phyloP scores from a whole-genome alignment of 2,797 vertebrate genomes.

The Moxostoma hubbsi region DNA sequence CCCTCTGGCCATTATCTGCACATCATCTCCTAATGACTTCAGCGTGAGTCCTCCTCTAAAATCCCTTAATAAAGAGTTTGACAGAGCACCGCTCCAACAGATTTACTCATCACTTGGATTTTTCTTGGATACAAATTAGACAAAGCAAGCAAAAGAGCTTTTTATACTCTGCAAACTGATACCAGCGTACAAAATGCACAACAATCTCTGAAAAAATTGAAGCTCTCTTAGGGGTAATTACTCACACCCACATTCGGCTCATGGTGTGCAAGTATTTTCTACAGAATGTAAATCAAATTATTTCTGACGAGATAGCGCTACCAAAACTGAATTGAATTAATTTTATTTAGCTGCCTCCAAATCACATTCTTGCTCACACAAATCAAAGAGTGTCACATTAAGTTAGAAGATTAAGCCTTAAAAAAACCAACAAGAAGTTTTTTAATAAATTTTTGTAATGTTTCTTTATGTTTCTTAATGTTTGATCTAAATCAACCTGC shows the following conservation, averaged over 20 bases:
- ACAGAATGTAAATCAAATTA: constrained; percentile 6
- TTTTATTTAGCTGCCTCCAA: background rate
- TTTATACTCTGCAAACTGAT: constrained; percentile 1
- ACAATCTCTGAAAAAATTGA: constrained; percentile 1
- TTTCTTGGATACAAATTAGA: constrained; percentile 20
- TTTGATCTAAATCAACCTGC: too few species aligned
- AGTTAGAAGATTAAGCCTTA: background rate
- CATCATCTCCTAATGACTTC: constrained; percentile 4
- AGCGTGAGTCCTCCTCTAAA: background rate
- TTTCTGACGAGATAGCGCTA: background rate
- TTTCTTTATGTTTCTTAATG: too few species aligned
- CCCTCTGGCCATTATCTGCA: constrained; percentile 3
- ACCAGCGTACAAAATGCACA: background rate
- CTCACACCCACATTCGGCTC: constrained; percentile 5
- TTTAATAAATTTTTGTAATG: too few species aligned
- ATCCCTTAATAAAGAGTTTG: constrained; percentile 4
- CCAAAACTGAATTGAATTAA: background rate
- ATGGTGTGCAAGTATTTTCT: background rate
- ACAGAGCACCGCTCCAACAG: background rate
- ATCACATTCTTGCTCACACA: background rate
- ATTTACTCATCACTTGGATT: background rate
- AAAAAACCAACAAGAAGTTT: background rate
- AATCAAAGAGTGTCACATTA: background rate
- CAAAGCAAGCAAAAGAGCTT: constrained; percentile 9
- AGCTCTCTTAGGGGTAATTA: constrained; percentile 23